phyloP scores from a whole-genome alignment of 2,797 vertebrate genomes.

The Sparus aurata region DNA sequence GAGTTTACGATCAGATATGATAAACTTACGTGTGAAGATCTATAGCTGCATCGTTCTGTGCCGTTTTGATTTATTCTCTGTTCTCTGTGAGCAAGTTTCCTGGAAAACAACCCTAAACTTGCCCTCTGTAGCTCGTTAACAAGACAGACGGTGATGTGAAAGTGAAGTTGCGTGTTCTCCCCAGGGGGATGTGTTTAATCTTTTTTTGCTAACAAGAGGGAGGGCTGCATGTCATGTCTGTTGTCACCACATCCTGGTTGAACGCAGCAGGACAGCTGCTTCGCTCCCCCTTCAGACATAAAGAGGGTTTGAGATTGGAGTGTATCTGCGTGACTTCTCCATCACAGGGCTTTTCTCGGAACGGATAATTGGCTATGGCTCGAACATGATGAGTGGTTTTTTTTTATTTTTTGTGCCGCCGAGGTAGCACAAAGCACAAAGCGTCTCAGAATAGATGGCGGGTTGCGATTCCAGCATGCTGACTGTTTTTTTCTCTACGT shows the following conservation, averaged over 20 bases:
- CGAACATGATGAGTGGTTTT: conserved; percentile 25
- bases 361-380: conserved; percentile 52
- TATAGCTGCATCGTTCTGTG: not conserved
- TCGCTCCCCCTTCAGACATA: conserved; percentile 23
- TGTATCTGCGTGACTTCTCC: not conserved
- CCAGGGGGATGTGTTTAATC: conserved; percentile 40
- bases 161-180: conserved; percentile 28
- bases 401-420: not conserved
- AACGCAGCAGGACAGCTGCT: conserved; percentile 47
- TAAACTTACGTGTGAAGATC: not conserved
- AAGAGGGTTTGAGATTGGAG: conserved; percentile 6
- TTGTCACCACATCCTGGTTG: conserved; percentile 41
- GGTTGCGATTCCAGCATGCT: conserved; percentile 22
- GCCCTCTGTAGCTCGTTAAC: not conserved
- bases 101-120: not conserved
- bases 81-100: not conserved
- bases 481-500: not conserved
- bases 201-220: conserved; percentile 48
- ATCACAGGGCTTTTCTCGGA: conserved; percentile 21
- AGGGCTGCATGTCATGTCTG: conserved; percentile 36
- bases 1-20: not conserved
- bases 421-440: conserved; percentile 32
- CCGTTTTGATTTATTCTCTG: not conserved
- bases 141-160: conserved; percentile 20
- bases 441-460: conserved; percentile 49